These are phyloP conservation scores for Andrena haemorrhoa DNA, from an alignment of 2,888 invertebrate species.

Conservation along the genomic window DNA sequence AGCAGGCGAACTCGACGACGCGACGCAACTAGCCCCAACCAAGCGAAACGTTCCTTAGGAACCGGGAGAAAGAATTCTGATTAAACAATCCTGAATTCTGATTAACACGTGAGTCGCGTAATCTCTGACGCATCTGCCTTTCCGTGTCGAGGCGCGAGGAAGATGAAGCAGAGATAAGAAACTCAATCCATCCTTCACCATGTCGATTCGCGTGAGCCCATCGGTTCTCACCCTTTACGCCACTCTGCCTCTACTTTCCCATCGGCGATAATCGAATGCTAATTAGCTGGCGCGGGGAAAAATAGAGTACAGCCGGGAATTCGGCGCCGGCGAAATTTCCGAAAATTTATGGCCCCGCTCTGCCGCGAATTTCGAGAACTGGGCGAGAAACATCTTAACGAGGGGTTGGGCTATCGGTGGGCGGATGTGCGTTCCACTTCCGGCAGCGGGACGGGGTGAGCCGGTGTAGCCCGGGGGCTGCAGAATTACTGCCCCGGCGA, in stretches of 20 bases:
- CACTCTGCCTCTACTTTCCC: conserved; percentile 34
- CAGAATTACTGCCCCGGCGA: conserved; percentile 63
- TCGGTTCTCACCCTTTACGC: too few relatives aligned
- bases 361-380: conserved; percentile 67
- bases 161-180: too few relatives aligned
- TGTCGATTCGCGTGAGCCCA: too few relatives aligned
- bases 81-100: conserved; percentile 10
- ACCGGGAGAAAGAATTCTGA: conserved; percentile 11
- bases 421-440: conserved; percentile 74
- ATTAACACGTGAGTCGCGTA: too few relatives aligned
- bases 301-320: conserved; percentile 27
- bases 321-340: conserved; percentile 64
- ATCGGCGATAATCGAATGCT: conserved; percentile 60
- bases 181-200: too few relatives aligned
- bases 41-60: neutral
- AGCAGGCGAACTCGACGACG: neutral
- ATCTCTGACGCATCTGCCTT: too few relatives aligned
- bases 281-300: conserved; percentile 49
- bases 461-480: conserved; percentile 38
- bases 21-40: neutral
- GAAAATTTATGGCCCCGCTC: conserved; percentile 71
- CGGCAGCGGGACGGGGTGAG: conserved; percentile 63
- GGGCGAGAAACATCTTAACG: conserved; percentile 75
- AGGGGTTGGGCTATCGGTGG: conserved; percentile 75
- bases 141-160: too few relatives aligned